Conservation (phyloP, 2,888 invertebrate genomes). For the Ecdyonurus torrentis region DNA sequence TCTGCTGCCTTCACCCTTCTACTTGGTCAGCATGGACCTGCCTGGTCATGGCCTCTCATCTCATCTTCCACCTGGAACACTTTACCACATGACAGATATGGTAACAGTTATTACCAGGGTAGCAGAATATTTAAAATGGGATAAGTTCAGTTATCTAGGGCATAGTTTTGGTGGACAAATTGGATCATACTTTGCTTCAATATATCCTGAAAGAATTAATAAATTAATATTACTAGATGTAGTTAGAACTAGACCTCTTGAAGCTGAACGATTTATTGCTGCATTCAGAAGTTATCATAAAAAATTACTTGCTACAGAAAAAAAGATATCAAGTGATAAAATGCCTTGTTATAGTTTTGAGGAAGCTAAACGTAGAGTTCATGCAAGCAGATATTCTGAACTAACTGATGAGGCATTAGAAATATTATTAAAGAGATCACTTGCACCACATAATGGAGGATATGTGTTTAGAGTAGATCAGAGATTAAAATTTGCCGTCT, state of each 20-base stretch:
- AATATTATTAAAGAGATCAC: conserved; percentile 30
- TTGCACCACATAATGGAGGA: conserved; percentile 27
- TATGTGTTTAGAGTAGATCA: conserved; percentile 39
- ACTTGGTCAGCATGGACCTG: conserved; percentile 28
- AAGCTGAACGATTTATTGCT: conserved; percentile 16
- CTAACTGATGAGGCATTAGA: conserved; percentile 31
- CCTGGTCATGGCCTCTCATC: conserved; percentile 32
- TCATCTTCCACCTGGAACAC: conserved; percentile 23
- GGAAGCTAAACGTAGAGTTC: conserved; percentile 31
- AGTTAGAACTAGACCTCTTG: conserved; percentile 19
- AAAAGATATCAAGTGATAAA: conserved; percentile 16
- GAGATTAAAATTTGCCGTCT: conserved; percentile 26
- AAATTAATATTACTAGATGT: conserved; percentile 30
- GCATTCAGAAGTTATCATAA: conserved; percentile 24
- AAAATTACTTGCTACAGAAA: conserved; percentile 21
- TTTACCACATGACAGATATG: conserved; percentile 23
- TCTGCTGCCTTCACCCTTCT: conserved; percentile 22
- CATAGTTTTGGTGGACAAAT: conserved; percentile 35
- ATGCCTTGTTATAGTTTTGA: conserved; percentile 27
- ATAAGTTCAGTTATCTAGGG: conserved; percentile 23
- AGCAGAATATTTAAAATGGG: conserved; percentile 25
- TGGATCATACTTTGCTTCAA: conserved; percentile 23
- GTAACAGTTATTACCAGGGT: conserved; percentile 21
- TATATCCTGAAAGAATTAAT: conserved; percentile 27
- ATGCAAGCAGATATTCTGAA: conserved; percentile 23